A percentile compares a stretch with the other conserved stretches of the same genome.
phyloP scores from a whole-genome alignment of 2,888 invertebrate species.

The Sarcophaga carnaria region DNA sequence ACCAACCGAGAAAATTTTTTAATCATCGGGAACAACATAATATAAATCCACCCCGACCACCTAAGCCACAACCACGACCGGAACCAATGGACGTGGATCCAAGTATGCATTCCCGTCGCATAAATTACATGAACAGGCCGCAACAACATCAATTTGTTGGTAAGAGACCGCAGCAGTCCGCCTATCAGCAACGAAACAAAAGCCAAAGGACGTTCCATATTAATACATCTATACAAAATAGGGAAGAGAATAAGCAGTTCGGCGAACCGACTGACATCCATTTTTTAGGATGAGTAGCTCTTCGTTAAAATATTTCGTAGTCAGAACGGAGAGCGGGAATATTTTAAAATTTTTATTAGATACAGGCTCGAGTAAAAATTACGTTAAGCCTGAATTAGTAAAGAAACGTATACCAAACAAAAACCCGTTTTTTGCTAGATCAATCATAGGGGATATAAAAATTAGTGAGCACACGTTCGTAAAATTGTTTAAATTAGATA shows the following conservation, averaged over 20 bases:
- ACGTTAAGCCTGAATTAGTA: constrained; percentile 36
- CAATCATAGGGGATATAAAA: constrained; percentile 27
- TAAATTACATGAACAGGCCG: neutral
- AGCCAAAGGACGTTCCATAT: constrained; percentile 55
- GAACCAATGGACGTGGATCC: constrained; percentile 13
- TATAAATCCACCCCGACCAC: neutral
- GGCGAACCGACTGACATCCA: constrained; percentile 35
- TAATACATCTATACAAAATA: neutral
- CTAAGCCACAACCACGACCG: constrained; percentile 6
- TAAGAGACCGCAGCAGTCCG: constrained; percentile 1
- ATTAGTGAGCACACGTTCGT: constrained; percentile 40
- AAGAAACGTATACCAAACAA: constrained; percentile 44
- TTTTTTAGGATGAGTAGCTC: constrained; percentile 52
- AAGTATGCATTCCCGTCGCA: constrained; percentile 20
- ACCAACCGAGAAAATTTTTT: too few relatives aligned
- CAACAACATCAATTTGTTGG: too few relatives aligned
- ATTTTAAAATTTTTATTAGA: constrained; percentile 39
- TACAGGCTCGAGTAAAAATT: constrained; percentile 2
- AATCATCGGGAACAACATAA: too few relatives aligned
- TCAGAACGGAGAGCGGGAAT: constrained; percentile 39
- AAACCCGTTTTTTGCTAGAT: constrained; percentile 38
- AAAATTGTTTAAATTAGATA: constrained; percentile 49
- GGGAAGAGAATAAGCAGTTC: constrained; percentile 10
- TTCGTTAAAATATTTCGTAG: constrained; percentile 48
- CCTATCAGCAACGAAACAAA: neutral